These are phyloP conservation scores for Drosophila pegasa DNA, from an alignment of 2,888 invertebrate species.

Conservation along the genomic window DNA sequence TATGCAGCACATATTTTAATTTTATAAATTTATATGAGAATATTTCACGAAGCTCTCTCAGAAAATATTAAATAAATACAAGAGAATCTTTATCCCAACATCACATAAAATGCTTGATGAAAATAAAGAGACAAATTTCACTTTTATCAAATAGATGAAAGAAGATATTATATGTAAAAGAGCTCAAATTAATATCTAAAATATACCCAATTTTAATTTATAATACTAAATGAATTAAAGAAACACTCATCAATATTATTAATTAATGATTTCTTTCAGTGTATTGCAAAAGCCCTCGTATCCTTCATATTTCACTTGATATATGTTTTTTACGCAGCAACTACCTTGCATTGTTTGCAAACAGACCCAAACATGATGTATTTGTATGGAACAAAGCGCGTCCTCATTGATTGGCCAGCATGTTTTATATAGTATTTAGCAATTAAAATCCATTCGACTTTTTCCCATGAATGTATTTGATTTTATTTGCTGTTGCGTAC, in stretches of 20 bases:
- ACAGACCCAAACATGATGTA: neutral
- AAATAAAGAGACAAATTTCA: neutral
- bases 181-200: neutral
- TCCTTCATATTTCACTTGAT: neutral
- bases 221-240: neutral
- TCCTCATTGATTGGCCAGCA: constrained; percentile 26
- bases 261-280: neutral
- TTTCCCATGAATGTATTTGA: constrained; percentile 26
- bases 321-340: neutral
- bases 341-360: constrained; percentile 16
- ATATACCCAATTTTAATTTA: neutral
- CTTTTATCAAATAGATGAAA: neutral
- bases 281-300: neutral
- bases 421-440: constrained; percentile 28
- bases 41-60: neutral
- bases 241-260: neutral
- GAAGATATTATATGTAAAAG: too few relatives aligned
- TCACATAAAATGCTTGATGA: neutral
- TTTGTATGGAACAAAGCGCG: neutral
- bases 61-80: neutral
- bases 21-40: neutral
- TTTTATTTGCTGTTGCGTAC: constrained; percentile 27
- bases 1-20: neutral
- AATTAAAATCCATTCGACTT: constrained; percentile 34
- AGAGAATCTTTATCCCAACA: neutral